A percentile compares a stretch with the other conserved stretches of the same genome.
Evolutionary conservation across 1,140 invertebrate species (phyloP).

Genomic region (Parapsyche elsis): DNA sequence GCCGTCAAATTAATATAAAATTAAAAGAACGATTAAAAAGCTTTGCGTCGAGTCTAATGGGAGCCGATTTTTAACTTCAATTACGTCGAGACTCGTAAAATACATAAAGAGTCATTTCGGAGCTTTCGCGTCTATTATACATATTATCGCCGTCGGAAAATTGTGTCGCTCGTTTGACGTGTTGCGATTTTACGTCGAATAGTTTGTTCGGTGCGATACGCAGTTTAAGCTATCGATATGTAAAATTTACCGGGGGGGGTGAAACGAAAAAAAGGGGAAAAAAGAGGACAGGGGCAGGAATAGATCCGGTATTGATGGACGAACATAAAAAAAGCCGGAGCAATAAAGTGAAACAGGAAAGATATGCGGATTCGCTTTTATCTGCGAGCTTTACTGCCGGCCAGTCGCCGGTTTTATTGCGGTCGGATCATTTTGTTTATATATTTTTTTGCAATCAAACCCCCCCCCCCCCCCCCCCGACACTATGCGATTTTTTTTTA

Average conservation of each 20-base stretch:
- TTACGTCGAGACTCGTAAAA: too few species aligned
- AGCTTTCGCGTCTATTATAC: too few species aligned
- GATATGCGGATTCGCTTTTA: slow-evolving; percentile 46
- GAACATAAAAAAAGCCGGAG: slow-evolving; percentile 37
- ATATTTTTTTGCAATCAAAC: slow-evolving; percentile 33
- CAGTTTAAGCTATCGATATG: background rate
- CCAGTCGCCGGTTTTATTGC: slow-evolving; percentile 41
- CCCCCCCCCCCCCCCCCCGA: background rate
- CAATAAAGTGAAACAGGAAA: slow-evolving; percentile 39
- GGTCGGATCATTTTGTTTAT: slow-evolving; percentile 47
- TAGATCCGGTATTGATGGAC: slow-evolving; percentile 45
- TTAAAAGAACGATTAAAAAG: background rate
- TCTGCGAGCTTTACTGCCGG: slow-evolving; percentile 33
- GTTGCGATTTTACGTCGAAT: too few species aligned
- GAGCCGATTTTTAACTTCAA: background rate
- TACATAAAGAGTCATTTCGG: too few species aligned
- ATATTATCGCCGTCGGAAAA: too few species aligned
- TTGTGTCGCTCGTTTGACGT: too few species aligned
- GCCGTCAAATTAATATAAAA: slow-evolving; percentile 2
- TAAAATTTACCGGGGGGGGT: background rate
- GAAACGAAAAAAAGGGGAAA: background rate
- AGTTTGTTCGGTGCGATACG: background rate
- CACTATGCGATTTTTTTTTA: background rate
- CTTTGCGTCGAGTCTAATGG: background rate
- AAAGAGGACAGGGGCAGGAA: slow-evolving; percentile 3